Evolutionary conservation across 2,113 vertebrate species (phyloP), one percentile per base, ranked within the genome.

Genomic region (Tupaia chinensis): DNA sequence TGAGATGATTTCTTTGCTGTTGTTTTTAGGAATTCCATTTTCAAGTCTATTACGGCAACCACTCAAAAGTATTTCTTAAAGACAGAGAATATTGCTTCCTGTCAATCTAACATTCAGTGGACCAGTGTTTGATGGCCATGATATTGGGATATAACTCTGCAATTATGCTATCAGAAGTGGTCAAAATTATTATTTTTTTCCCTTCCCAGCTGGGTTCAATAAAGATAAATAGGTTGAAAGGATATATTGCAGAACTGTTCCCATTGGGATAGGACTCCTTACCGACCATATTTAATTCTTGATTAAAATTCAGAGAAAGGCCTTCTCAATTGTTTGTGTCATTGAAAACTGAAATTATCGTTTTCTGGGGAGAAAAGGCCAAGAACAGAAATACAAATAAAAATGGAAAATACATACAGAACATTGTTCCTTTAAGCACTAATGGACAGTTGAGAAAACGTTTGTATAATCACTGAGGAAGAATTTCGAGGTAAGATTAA

Each of bases 21-120:
- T 89, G 82, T 78, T 91, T 94, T 93, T 81, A 93, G 69, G n/a
- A 93, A 94, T 92, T 83, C 81, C 60, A 94, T 97, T 96, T 95
- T 86, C 93, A 94, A 93, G 72, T 70, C 93, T 78, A 89, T 96
- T 96, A 87, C 70, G 54, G 63, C 20, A 93, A 63, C 22, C 72
- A 94, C 89, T 94, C 56, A 69, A 85, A 84, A 94, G 85, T 27
- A 81, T 80, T 93, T 96, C 74, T 96, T 91, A 65, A 95, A 91
- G 54, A 89, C 5, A 84, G 11, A 61, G 27, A 0, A 20, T 58
- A 94, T 76, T 84, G 17, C 27, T 90, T 72, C 72, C 72, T 90
- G 89, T 86, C 83, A 89, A 22, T 66, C 87, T 89, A 92, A 74
- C 2, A 63, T 68, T 88, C 29, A 61, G 56, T 13, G 5, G 13